These are phyloP conservation scores for Kryptolebias marmoratus DNA, from an alignment of 2,113 vertebrate genomes.

Conservation along the genomic window DNA sequence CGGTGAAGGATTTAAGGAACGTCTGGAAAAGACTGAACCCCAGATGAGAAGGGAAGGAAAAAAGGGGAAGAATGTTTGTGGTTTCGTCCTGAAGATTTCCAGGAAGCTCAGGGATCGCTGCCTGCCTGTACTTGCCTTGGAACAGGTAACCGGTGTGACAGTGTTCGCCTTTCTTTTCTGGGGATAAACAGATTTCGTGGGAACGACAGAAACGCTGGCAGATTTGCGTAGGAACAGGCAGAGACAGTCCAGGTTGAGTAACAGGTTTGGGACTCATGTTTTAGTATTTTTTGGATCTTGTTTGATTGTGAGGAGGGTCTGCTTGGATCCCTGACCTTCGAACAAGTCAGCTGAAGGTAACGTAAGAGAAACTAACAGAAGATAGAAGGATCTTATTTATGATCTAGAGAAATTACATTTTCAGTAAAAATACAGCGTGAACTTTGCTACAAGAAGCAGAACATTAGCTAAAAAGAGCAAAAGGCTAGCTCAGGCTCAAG, in stretches of 20 bases:
- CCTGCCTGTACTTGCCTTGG: constrained; percentile 74
- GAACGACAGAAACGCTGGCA: constrained; percentile 2
- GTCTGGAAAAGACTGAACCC: neutral
- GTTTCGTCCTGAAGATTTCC: constrained; percentile 67
- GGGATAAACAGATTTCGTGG: neutral
- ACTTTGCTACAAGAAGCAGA: too few relatives aligned
- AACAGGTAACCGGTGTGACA: constrained; percentile 61
- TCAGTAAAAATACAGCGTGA: too few relatives aligned
- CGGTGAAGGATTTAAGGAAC: neutral
- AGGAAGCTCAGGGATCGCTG: constrained; percentile 70
- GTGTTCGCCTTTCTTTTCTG: constrained; percentile 4
- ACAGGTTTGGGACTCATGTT: constrained; percentile 20
- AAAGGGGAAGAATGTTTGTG: constrained; percentile 27
- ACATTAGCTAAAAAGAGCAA: too few relatives aligned
- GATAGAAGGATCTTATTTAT: neutral
- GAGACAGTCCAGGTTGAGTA: constrained; percentile 23
- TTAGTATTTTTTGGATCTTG: neutral
- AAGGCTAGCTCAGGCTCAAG: too few relatives aligned
- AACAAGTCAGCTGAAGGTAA: constrained; percentile 30
- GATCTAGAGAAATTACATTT: too few relatives aligned
- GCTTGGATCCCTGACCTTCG: constrained; percentile 40
- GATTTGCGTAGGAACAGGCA: neutral
- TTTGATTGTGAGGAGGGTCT: constrained; percentile 11
- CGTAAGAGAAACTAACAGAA: constrained; percentile 19
- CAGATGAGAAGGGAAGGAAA: constrained; percentile 62